Evolutionary conservation across 92 coral and sea anemone species (phyloP).

Genomic region (Epizoanthus stellaris): DNA sequence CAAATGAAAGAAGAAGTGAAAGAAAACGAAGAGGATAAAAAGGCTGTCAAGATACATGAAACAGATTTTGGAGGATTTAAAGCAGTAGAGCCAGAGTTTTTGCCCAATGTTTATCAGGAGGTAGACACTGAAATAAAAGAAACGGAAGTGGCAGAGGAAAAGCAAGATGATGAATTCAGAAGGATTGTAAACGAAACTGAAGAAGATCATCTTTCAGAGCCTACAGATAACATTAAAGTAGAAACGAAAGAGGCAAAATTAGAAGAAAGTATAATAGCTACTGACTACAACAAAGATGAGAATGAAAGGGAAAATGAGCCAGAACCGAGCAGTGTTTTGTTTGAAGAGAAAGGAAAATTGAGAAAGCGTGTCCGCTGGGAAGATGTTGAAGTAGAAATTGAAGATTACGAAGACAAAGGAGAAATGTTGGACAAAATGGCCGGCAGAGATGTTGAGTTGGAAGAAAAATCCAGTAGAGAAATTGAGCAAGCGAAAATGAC

Average conservation of each 20-base stretch:
- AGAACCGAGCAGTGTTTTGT: background rate
- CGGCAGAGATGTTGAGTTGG: background rate
- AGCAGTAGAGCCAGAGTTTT: background rate
- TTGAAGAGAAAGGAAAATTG: slow-evolving; percentile 17
- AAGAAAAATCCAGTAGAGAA: background rate
- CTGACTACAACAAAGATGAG: background rate
- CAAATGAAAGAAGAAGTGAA: background rate
- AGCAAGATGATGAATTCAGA: background rate
- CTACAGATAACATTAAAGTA: background rate
- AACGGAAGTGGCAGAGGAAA: background rate
- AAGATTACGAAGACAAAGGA: background rate
- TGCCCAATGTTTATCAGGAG: background rate
- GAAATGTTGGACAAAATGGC: background rate
- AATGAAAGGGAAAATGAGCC: background rate
- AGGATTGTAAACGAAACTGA: background rate
- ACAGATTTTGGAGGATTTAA: background rate
- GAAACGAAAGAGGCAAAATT: background rate
- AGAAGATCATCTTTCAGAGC: background rate
- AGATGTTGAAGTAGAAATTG: slow-evolving; percentile 35
- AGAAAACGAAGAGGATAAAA: background rate
- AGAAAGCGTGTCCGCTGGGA: slow-evolving; percentile 19
- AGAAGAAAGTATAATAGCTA: background rate
- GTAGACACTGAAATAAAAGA: slow-evolving; percentile 8
- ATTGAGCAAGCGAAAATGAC: background rate
- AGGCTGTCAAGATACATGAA: background rate